Evolutionary conservation across 1,140 invertebrate genomes (phyloP).

Genomic region (Schlechtendalia chinensis): DNA sequence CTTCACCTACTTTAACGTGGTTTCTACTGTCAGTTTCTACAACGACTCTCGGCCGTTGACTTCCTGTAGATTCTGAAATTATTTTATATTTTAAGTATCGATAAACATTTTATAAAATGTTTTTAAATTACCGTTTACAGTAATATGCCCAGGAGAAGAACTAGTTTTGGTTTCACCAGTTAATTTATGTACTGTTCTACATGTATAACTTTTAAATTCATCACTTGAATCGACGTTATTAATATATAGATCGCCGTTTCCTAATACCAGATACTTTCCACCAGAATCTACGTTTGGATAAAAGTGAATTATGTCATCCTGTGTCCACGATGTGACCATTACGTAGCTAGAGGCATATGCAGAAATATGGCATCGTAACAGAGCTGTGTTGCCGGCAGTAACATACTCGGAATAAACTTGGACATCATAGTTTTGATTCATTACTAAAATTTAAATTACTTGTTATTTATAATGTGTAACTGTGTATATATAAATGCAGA

Average conservation of each 20-base stretch:
- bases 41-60: conserved; percentile 67
- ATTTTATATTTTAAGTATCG: background rate
- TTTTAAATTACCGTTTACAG: conserved; percentile 62
- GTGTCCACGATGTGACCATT: conserved; percentile 83
- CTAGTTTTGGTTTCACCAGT: conserved; percentile 69
- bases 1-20: conserved; percentile 67
- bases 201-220: conserved; percentile 75
- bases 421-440: conserved; percentile 82
- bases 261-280: conserved; percentile 79
- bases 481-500: background rate
- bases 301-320: conserved; percentile 77
- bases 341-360: conserved; percentile 84
- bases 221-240: conserved; percentile 69
- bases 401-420: conserved; percentile 86
- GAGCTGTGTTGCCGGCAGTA: conserved; percentile 80
- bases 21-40: conserved; percentile 67
- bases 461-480: background rate
- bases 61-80: conserved; percentile 69
- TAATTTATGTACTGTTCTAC: conserved; percentile 78
- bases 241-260: conserved; percentile 81
- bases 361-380: conserved; percentile 83
- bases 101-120: background rate
- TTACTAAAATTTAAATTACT: conserved; percentile 63
- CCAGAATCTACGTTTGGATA: conserved; percentile 56
- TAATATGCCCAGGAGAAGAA: conserved; percentile 64